A percentile compares a stretch with the other conserved stretches of the same genome.
Evolutionary conservation across 2,888 invertebrate genomes (phyloP).

Genomic region (Azorinus chamasolen): DNA sequence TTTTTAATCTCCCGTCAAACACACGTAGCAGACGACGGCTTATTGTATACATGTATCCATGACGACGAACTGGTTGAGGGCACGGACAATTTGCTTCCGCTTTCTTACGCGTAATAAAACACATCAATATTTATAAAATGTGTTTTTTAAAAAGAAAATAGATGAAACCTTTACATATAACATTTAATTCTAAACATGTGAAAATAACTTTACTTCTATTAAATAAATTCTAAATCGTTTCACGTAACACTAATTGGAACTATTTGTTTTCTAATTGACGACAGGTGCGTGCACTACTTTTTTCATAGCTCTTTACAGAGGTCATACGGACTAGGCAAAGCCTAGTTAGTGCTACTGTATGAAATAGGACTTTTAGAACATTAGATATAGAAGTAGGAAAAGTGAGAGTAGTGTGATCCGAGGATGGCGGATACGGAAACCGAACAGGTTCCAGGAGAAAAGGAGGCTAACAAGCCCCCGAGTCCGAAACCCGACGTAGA

Average conservation of each 20-base stretch:
- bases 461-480: slow-evolving; percentile 82
- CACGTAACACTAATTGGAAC: slow-evolving; percentile 30
- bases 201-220: no score
- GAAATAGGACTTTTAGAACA: not conserved
- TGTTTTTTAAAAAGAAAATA: no score
- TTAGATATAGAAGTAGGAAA: not conserved
- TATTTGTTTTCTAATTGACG: slow-evolving; percentile 34
- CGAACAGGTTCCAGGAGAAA: slow-evolving; percentile 78
- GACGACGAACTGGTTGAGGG: slow-evolving; percentile 30
- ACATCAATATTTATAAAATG: no score
- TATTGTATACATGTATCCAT: slow-evolving; percentile 61
- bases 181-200: no score
- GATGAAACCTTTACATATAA: no score
- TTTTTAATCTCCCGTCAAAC: slow-evolving; percentile 25
- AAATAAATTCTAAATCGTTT: no score
- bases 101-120: not conserved
- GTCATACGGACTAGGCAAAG: slow-evolving; percentile 25
- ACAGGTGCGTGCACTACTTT: slow-evolving; percentile 18
- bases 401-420: slow-evolving; percentile 6
- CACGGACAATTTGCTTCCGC: slow-evolving; percentile 11
- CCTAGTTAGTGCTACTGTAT: slow-evolving; percentile 23
- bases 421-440: slow-evolving; percentile 74
- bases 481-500: slow-evolving; percentile 84
- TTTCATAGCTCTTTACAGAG: slow-evolving; percentile 22
- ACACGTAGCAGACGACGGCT: slow-evolving; percentile 45